Conservation (phyloP, 2,113 vertebrate species). For the Apistogramma diplotaenia region DNA sequence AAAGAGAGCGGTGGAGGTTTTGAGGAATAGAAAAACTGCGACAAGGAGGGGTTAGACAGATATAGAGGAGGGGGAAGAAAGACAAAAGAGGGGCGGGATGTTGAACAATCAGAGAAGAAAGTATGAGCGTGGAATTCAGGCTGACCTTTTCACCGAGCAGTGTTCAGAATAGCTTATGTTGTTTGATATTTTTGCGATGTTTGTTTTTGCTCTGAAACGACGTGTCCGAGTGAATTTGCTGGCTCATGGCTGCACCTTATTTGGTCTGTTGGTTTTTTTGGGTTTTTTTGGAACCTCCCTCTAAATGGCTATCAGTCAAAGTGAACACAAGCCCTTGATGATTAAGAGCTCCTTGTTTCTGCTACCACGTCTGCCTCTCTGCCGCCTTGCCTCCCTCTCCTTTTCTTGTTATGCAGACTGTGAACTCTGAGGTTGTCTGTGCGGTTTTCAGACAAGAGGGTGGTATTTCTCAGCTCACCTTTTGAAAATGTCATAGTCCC, state of each 20-base stretch:
- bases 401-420: constrained; percentile 45
- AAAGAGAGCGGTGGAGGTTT: neutral
- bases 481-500: constrained; percentile 55
- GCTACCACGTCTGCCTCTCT: neutral
- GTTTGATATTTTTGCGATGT: constrained; percentile 48
- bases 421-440: constrained; percentile 34
- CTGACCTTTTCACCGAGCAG: constrained; percentile 14
- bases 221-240: constrained; percentile 1
- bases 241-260: constrained; percentile 20
- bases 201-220: constrained; percentile 37
- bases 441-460: constrained; percentile 26
- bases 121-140: neutral
- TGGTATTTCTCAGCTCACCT: constrained; percentile 56
- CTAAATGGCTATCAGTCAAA: constrained; percentile 54
- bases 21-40: neutral
- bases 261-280: constrained; percentile 25
- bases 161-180: constrained; percentile 18
- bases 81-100: neutral
- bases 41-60: neutral
- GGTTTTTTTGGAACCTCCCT: constrained; percentile 11
- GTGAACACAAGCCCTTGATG: constrained; percentile 31
- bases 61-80: neutral
- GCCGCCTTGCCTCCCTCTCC: neutral
- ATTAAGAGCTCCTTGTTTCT: constrained; percentile 24
- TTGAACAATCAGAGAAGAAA: constrained; percentile 2